phyloP scores from a whole-genome alignment of 2,888 invertebrate species.

The Drosophila peninsularis region DNA sequence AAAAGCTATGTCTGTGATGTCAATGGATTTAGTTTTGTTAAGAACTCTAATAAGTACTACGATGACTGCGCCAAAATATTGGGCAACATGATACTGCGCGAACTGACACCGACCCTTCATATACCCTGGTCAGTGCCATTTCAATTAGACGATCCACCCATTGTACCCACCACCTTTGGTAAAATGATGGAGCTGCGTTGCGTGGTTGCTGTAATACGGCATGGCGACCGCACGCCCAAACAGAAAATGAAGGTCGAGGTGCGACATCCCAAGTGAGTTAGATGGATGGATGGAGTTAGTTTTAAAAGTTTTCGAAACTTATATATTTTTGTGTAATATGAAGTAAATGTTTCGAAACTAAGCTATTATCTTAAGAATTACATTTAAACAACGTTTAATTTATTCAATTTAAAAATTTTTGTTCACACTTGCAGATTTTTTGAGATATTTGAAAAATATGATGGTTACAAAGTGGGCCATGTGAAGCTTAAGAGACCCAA shows the following conservation, averaged over 20 bases:
- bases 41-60: slow-evolving; percentile 99
- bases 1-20: slow-evolving; percentile 99
- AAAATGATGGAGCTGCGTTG: slow-evolving; percentile 97
- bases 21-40: slow-evolving; percentile 99
- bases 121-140: slow-evolving; percentile 99
- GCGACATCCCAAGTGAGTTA: slow-evolving; percentile 92
- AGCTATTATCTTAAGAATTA: not conserved
- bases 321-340: not conserved
- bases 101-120: slow-evolving; percentile 96
- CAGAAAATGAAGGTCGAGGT: slow-evolving; percentile 99
- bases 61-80: slow-evolving; percentile 99
- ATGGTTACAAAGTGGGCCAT: slow-evolving; percentile 97
- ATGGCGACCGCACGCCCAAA: slow-evolving; percentile 99
- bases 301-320: no score
- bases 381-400: not conserved
- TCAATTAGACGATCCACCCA: slow-evolving; percentile 98
- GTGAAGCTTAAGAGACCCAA: slow-evolving; percentile 98
- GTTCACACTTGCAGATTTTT: slow-evolving; percentile 90
- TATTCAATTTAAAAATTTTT: not conserved
- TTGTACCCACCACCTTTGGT: slow-evolving; percentile 99
- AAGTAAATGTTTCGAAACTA: not conserved
- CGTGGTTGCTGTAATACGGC: slow-evolving; percentile 98
- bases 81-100: slow-evolving; percentile 98
- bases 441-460: slow-evolving; percentile 98
- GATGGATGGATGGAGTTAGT: no score